Percentiles rank a stretch among this genome's conserved stretches.
Evolutionary conservation across 2,113 vertebrate genomes (phyloP).

Genomic region (Lonchura striata): DNA sequence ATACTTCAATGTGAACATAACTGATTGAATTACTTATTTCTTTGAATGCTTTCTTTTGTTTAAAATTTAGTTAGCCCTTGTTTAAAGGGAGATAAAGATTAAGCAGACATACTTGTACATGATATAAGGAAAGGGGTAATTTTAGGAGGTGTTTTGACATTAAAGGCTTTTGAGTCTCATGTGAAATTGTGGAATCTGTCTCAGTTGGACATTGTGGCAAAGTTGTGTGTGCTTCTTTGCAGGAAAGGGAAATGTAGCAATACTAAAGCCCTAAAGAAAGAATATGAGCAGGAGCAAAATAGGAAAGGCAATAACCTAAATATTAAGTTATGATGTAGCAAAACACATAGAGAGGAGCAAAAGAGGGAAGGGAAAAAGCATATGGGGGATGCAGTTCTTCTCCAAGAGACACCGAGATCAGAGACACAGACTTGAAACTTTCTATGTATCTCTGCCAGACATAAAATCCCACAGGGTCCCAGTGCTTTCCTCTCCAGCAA

Average conservation of each 20-base stretch:
- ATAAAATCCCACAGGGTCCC: not conserved
- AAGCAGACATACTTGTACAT: not conserved
- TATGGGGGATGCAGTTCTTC: not conserved
- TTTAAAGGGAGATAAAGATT: not conserved
- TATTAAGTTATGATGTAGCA: not conserved
- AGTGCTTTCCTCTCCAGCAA: not conserved
- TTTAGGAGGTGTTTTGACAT: not conserved
- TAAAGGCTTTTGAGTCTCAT: not conserved
- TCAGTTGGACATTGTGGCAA: not conserved
- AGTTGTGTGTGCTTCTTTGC: not conserved
- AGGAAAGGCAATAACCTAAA: not conserved
- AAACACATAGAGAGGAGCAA: not conserved
- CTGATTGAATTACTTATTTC: not conserved
- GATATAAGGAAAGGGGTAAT: not conserved
- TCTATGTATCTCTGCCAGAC: not conserved
- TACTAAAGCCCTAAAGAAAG: not conserved
- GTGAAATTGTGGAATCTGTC: not conserved
- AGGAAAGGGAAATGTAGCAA: not conserved
- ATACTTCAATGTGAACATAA: not conserved
- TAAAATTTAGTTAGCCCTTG: not conserved
- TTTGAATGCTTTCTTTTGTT: not conserved
- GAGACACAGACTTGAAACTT: not conserved
- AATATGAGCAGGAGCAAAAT: not conserved
- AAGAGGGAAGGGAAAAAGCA: not conserved
- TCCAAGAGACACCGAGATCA: not conserved